A percentile compares a stretch with the other conserved stretches of the same genome.
These are phyloP conservation scores for Thermophis baileyi DNA, from an alignment of 2,113 vertebrate species.

Conservation along the genomic window DNA sequence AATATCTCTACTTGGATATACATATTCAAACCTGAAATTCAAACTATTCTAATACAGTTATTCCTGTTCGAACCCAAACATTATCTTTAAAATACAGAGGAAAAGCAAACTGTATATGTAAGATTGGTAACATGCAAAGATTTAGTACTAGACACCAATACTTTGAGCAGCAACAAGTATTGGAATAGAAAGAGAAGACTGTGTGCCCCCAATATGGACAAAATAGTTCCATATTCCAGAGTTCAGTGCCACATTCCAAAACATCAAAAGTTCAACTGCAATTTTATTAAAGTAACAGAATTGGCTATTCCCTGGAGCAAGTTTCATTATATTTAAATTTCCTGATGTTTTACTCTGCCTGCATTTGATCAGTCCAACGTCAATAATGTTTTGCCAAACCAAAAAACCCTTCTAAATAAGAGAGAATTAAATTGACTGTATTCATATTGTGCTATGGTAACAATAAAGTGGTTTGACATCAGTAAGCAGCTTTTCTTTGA, in stretches of 20 bases:
- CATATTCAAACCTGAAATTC: constrained; percentile 37
- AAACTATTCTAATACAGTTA: constrained; percentile 49
- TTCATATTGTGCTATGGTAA: constrained; percentile 2
- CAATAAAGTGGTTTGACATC: background rate
- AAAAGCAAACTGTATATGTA: constrained; percentile 16
- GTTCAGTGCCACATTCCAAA: constrained; percentile 21
- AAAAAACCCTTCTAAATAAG: background rate
- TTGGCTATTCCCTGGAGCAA: constrained; percentile 17
- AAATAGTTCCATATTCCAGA: background rate
- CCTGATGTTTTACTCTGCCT: background rate
- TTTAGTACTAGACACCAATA: background rate
- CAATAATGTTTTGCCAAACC: background rate
- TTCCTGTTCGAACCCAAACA: constrained; percentile 6
- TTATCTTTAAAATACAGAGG: constrained; percentile 33
- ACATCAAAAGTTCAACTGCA: constrained; percentile 23
- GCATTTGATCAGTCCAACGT: constrained; percentile 11
- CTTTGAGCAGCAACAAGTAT: constrained; percentile 29
- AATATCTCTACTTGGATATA: constrained; percentile 23
- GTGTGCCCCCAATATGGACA: background rate
- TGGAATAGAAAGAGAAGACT: background rate
- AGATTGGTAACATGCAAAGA: background rate
- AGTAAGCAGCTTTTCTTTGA: background rate
- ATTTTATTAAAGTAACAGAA: constrained; percentile 41
- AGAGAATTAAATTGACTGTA: background rate
- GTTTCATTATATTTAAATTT: constrained; percentile 25